Evolutionary conservation across 2,797 vertebrate species (phyloP).

Genomic region (Cephalopachus bancanus): DNA sequence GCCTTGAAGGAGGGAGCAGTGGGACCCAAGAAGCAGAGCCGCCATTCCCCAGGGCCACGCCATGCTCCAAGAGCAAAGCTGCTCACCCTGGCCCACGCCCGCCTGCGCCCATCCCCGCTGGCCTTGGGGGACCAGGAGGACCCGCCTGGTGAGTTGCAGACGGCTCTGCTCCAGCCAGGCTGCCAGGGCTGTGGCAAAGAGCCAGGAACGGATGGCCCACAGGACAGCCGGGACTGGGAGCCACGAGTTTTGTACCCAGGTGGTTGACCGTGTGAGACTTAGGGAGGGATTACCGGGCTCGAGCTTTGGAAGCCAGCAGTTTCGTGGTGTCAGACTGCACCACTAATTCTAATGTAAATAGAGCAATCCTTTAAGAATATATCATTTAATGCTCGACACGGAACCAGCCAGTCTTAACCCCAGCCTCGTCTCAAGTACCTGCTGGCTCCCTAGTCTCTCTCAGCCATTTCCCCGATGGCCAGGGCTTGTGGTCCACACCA

Average conservation of each 20-base stretch:
- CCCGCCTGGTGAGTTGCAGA: background rate
- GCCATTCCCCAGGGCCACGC: background rate
- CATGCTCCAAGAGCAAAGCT: background rate
- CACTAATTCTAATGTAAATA: constrained; percentile 87
- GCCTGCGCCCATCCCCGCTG: background rate
- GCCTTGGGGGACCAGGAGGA: background rate
- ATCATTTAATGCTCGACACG: constrained; percentile 83
- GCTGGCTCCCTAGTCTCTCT: constrained; percentile 61
- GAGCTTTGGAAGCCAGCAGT: constrained; percentile 82
- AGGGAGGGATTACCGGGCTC: constrained; percentile 82
- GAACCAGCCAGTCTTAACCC: constrained; percentile 54
- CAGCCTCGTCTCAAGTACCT: constrained; percentile 79
- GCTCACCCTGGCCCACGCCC: background rate
- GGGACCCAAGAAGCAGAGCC: background rate
- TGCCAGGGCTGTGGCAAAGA: background rate
- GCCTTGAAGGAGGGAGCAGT: background rate
- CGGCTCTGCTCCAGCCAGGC: background rate
- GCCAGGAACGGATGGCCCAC: background rate
- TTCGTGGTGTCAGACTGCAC: constrained; percentile 85
- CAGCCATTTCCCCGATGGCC: constrained; percentile 64
- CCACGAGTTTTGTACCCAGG: constrained; percentile 57
- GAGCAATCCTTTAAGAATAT: constrained; percentile 79
- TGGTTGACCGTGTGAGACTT: constrained; percentile 80
- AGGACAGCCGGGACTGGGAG: background rate
- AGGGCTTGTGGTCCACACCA: constrained; percentile 22